Base-by-base conservation (phyloP, 1,140 invertebrate genomes). In the Wiebesia pumilae region DNA sequence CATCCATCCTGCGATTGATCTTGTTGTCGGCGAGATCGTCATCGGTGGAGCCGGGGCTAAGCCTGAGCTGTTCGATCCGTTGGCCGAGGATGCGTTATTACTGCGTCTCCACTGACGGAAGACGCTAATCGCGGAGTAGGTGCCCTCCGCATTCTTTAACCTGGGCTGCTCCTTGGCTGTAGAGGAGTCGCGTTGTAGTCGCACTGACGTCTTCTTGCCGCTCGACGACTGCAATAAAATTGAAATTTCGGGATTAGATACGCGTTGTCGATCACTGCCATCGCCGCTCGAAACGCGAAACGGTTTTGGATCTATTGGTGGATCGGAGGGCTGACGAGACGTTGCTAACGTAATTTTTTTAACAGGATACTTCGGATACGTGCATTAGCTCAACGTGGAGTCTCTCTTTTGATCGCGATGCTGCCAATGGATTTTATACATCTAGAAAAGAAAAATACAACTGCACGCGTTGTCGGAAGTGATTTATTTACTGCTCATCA, bases 101-200 rank as follows among this genome's bases (percentile, higher is more conserved):
- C 83, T 89, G 21, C 90, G 90, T 85, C 91, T 88, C 90, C 92
- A 93, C 83, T 92, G 92, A 27, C 91, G 91, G 83, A 93, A 91
- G 0, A 90, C 89, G 40, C 85, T 91, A 77, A 89, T 87, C 16
- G 88, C 87, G 4, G 90, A 89, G 62, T 92, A 91, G 1, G 87
- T 91, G 58, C 88, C 87, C 33, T 38, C 62, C 43, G 83, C 85
- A 89, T 92, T 89, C 47, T 91, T 91, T 24, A 89, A 88, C 16
- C 89, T 88, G 78, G 90, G 85, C 3, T 89, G 88, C 27, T 90
- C 87, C 86, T 89, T 88, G 80, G 80, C 35, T 79, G 82, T 33
- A 51, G 78, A 16, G 30, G 85, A n/a, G 54, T 81, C 85, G n/a
- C 85, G 78, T 12, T 43, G 21, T 0, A 73, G 43, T 33, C 80